phyloP scores from a whole-genome alignment of 2,888 invertebrate species.

The Yponomeuta sedellus region DNA sequence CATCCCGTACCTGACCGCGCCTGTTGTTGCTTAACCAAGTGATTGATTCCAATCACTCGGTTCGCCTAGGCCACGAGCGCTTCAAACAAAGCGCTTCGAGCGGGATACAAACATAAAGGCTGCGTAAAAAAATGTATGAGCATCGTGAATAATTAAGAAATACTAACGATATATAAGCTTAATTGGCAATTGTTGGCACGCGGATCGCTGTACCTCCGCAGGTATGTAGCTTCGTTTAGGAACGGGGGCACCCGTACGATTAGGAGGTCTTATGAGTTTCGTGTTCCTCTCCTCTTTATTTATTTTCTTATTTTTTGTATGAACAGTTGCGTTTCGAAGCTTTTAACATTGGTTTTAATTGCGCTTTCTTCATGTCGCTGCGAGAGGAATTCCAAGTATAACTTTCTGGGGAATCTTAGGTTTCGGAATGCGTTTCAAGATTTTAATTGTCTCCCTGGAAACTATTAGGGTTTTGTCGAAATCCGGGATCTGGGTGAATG shows the following conservation, averaged over 20 bases:
- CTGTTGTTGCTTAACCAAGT: no score
- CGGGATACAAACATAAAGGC: no score
- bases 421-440: not conserved
- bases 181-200: no score
- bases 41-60: no score
- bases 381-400: not conserved
- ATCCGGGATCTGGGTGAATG: not conserved
- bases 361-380: slow-evolving; percentile 8
- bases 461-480: not conserved
- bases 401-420: not conserved
- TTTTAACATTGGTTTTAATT: slow-evolving; percentile 8
- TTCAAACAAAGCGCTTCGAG: no score
- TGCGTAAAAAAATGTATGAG: no score
- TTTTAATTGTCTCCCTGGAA: not conserved
- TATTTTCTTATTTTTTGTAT: slow-evolving; percentile 12
- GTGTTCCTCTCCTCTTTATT: slow-evolving; percentile 12
- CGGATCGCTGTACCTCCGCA: slow-evolving; percentile 6
- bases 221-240: slow-evolving; percentile 52
- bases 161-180: no score
- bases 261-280: slow-evolving; percentile 57
- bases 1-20: no score
- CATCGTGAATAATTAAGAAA: no score
- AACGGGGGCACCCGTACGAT: slow-evolving; percentile 73
- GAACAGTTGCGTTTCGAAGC: slow-evolving; percentile 13
- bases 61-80: no score